Conservation (phyloP, 2,888 invertebrate species). For the Apoda limacodes region DNA sequence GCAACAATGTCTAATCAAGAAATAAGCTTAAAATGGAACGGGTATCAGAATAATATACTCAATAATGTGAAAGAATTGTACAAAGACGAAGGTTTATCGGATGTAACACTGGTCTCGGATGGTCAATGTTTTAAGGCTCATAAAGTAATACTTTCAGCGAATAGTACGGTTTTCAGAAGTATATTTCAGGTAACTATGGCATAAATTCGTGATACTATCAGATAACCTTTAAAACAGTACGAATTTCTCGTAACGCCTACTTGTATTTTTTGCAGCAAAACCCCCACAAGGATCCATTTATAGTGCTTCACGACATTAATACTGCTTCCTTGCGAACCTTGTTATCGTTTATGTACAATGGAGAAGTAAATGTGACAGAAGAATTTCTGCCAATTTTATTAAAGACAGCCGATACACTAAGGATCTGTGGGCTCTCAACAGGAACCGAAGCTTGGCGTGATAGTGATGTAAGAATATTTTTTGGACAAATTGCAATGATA, state of each 20-base stretch:
- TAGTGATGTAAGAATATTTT: conserved; percentile 40
- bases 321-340: conserved; percentile 74
- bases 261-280: conserved; percentile 68
- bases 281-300: conserved; percentile 80
- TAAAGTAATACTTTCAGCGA: conserved; percentile 76
- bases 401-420: conserved; percentile 76
- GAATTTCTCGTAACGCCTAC: background rate
- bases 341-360: conserved; percentile 79
- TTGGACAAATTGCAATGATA: too few relatives aligned
- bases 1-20: conserved; percentile 63
- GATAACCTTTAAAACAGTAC: conserved; percentile 2
- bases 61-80: conserved; percentile 73
- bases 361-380: conserved; percentile 79
- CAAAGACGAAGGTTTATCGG: conserved; percentile 74
- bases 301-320: conserved; percentile 79
- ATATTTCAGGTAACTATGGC: conserved; percentile 68
- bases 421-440: conserved; percentile 77
- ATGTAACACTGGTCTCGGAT: conserved; percentile 76
- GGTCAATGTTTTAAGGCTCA: conserved; percentile 76
- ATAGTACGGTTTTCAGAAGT: conserved; percentile 74
- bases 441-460: conserved; percentile 54
- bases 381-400: conserved; percentile 75
- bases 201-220: too few relatives aligned
- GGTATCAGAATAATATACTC: conserved; percentile 74
- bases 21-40: conserved; percentile 79